These are phyloP conservation scores for Seira sanloemensis DNA, from an alignment of 2,888 invertebrate species.

Conservation along the genomic window DNA sequence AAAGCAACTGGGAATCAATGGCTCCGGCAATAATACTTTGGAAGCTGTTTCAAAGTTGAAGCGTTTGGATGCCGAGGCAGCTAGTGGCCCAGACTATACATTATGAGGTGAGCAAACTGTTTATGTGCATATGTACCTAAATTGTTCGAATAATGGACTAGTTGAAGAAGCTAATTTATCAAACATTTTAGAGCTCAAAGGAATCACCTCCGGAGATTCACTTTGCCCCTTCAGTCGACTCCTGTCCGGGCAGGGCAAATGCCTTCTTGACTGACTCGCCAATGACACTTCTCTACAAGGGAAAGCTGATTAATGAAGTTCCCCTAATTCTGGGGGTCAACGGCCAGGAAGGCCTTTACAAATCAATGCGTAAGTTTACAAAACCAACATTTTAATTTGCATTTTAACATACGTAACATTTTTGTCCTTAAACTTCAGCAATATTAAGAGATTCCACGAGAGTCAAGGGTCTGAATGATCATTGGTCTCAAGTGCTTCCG, in stretches of 20 bases:
- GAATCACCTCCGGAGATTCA: conserved; percentile 38
- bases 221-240: conserved; percentile 66
- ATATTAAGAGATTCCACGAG: conserved; percentile 49
- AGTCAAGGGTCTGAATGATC: conserved; percentile 51
- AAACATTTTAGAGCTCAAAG: conserved; percentile 26
- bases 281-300: conserved; percentile 25
- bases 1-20: conserved; percentile 53
- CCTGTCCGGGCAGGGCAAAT: conserved; percentile 21
- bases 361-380: conserved; percentile 57
- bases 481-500: conserved; percentile 60
- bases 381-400: neutral
- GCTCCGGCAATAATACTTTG: conserved; percentile 32
- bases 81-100: conserved; percentile 57
- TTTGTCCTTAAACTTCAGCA: too few relatives aligned
- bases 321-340: conserved; percentile 65
- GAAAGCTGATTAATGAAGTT: conserved; percentile 63
- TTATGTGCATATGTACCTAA: neutral
- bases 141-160: too few relatives aligned
- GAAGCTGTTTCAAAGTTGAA: conserved; percentile 50
- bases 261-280: conserved; percentile 60
- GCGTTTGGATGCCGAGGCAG: conserved; percentile 46
- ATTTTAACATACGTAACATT: neutral
- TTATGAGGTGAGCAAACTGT: conserved; percentile 31
- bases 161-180: too few relatives aligned
- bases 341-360: conserved; percentile 61